Conservation (phyloP, 1,140 invertebrate species). For the Oedothorax gibbosus region DNA sequence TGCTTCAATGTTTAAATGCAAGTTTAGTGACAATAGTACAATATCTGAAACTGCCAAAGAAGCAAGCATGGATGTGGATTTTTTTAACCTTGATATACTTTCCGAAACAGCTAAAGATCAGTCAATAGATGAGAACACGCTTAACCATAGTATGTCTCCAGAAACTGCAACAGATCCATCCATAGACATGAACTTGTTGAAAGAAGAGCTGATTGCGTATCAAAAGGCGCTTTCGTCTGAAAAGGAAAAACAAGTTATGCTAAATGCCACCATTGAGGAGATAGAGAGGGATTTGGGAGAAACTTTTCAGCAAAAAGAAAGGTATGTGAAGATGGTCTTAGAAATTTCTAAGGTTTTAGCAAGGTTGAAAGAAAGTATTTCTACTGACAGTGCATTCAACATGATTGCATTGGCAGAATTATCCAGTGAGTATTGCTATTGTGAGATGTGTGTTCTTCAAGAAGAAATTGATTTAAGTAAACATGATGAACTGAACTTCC, state of each 20-base stretch:
- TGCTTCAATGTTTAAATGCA: too few species aligned
- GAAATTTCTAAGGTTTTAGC: not conserved
- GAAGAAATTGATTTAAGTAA: not conserved
- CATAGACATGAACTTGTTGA: too few species aligned
- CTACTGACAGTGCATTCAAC: not conserved
- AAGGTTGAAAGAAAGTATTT: not conserved
- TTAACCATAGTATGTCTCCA: too few species aligned
- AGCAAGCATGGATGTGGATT: too few species aligned
- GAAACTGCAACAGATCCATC: too few species aligned
- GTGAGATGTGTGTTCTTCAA: slow-evolving; percentile 3
- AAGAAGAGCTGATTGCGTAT: too few species aligned
- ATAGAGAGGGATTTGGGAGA: slow-evolving; percentile 18
- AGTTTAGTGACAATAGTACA: too few species aligned
- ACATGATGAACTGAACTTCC: not conserved
- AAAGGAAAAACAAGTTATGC: slow-evolving; percentile 18
- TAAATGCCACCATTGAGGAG: slow-evolving; percentile 18
- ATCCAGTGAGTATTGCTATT: slow-evolving; percentile 4
- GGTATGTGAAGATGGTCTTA: not conserved
- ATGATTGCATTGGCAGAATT: not conserved
- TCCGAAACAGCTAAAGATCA: too few species aligned
- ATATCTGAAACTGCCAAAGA: too few species aligned
- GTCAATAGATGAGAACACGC: too few species aligned
- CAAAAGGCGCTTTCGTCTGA: not conserved
- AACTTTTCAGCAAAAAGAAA: slow-evolving; percentile 25
- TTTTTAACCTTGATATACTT: too few species aligned